Base-by-base conservation (phyloP, 2,888 invertebrate genomes). In the Cephus sareptanus region DNA sequence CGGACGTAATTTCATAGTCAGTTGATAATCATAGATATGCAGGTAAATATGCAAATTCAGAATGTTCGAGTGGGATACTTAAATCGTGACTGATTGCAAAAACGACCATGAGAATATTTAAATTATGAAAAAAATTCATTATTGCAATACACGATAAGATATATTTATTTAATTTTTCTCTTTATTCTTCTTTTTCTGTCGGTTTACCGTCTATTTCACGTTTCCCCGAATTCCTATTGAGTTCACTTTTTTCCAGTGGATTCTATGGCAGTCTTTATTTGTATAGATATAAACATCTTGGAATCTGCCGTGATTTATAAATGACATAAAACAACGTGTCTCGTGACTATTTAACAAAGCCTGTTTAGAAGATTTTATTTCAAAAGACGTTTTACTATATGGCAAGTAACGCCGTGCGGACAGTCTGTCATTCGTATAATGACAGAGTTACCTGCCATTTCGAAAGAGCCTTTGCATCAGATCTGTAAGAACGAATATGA, bases 381-480 rank as follows among this genome's bases (percentile, higher is more conserved):
- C 80, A 79, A 79, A 77, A 80, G 82, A 73, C 79, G 75, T 75
- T 56, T 56, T 9, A 56, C 23, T 56, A 56, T 6, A 23, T 23
- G 23, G 23, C 23, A 56, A 56, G 23, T 56, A 56, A 56, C 23
- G 56, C 9, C 56, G 9, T 56, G 56, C n/a, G 30, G 34, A 75
- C 77, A 79, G 77, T 81, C 82, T 81, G 83, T 85, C 83, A 86
- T 87, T 85, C 85, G 79, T 80, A 80, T 87, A 86, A 87, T 86
- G 81, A 79, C 78, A 79, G 75, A 77, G 76, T 77, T 73, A 77
- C 37, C 73, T 23, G 9, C 23, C 9, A 56, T 56, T 56, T 56
- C 6, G 56, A 56, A 56, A 56, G 56, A 56, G 56, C 56, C 56
- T 56, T 56, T 56, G 23, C 56, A 23, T 23, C 56, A 56, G 56